Percentiles rank a stretch among this genome's conserved stretches.
These are phyloP conservation scores for Etheostoma spectabile DNA, from an alignment of 2,113 vertebrate species.

Conservation along the genomic window DNA sequence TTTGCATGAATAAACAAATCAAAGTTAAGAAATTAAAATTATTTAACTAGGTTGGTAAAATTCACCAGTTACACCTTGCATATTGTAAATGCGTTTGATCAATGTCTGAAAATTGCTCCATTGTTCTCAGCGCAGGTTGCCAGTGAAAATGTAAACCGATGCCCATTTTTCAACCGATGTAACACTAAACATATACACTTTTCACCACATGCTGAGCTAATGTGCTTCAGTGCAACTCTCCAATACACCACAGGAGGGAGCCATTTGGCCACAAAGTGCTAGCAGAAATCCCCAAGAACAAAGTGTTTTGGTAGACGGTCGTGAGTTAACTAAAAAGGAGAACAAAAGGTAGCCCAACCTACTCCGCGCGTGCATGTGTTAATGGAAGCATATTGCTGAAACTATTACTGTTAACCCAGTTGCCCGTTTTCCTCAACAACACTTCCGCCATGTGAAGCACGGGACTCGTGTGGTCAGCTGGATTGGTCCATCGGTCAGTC, in stretches of 20 bases:
- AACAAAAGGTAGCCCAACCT: fast-evolving
- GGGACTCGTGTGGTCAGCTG: constrained; percentile 39
- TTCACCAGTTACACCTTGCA: background rate
- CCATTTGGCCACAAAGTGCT: background rate
- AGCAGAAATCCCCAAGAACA: constrained; percentile 8
- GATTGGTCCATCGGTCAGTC: constrained; percentile 59
- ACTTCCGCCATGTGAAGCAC: constrained; percentile 27
- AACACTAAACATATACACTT: background rate
- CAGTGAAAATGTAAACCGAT: background rate
- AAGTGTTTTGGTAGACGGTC: constrained; percentile 29
- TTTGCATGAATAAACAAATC: background rate
- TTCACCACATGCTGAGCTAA: background rate
- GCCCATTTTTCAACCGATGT: background rate
- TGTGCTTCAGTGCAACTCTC: background rate
- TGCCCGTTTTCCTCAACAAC: background rate
- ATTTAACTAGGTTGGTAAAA: background rate
- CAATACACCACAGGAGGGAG: constrained; percentile 6
- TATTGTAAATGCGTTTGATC: background rate
- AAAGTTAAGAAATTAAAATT: background rate
- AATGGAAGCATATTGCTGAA: background rate
- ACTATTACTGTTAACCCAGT: background rate
- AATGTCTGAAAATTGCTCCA: background rate
- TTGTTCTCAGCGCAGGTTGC: background rate
- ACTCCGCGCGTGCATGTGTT: background rate
- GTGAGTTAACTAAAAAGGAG: constrained; percentile 16